phyloP scores from a whole-genome alignment of 2,797 vertebrate genomes.

The Anabacerthia variegaticeps region DNA sequence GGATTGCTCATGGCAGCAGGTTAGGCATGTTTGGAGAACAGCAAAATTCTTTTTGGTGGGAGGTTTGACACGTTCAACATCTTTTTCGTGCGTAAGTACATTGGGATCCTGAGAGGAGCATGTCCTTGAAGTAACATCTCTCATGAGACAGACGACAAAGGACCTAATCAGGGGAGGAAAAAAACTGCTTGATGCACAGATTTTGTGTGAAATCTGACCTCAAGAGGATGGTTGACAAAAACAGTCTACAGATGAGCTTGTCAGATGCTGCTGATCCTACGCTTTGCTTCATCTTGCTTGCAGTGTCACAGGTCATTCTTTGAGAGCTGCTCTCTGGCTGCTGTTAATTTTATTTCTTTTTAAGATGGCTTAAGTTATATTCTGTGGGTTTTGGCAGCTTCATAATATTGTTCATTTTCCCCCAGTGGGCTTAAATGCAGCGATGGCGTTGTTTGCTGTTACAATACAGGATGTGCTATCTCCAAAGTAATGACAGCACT shows the following conservation, averaged over 20 bases:
- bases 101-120: neutral
- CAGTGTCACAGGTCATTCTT: neutral
- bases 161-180: neutral
- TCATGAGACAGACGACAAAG: neutral
- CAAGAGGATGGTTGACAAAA: neutral
- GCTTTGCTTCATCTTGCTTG: neutral
- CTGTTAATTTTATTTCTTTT: neutral
- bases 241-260: neutral
- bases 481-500: neutral
- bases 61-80: fast-evolving
- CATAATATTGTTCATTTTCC: neutral
- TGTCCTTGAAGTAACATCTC: neutral
- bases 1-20: neutral
- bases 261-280: neutral
- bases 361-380: neutral
- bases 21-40: neutral
- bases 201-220: neutral
- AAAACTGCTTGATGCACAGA: neutral
- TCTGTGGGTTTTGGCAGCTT: neutral
- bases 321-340: neutral
- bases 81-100: fast-evolving
- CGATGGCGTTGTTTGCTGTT: constrained; percentile 26
- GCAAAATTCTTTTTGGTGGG: neutral
- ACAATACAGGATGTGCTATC: constrained; percentile 60
- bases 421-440: neutral